Conservation (phyloP, 2,797 vertebrate genomes). For the Xenentodon cancila region DNA sequence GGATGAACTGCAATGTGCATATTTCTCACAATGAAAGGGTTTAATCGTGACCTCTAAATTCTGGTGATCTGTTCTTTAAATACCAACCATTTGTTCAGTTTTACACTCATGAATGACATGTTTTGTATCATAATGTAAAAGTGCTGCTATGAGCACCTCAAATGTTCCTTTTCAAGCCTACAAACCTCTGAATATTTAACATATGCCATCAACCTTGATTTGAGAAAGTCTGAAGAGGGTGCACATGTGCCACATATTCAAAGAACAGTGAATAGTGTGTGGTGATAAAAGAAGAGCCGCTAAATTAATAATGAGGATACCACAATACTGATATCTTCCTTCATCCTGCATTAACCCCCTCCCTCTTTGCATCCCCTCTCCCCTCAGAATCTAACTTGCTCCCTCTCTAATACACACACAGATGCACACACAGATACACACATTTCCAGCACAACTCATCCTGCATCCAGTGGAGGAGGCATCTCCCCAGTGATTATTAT, state of each 20-base stretch:
- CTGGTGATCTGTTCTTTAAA: not conserved
- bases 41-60: not conserved
- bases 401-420: slow-evolving; percentile 15
- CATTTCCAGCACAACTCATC: slow-evolving; percentile 8
- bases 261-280: slow-evolving; percentile 23
- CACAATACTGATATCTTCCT: slow-evolving; percentile 43
- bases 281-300: slow-evolving; percentile 24
- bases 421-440: not conserved
- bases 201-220: slow-evolving; percentile 3
- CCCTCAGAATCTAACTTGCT: not conserved
- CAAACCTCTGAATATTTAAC: slow-evolving; percentile 25
- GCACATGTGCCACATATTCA: slow-evolving; percentile 8
- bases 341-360: slow-evolving; percentile 19
- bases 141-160: not conserved
- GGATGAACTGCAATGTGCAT: slow-evolving; percentile 3
- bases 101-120: not conserved
- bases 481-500: slow-evolving; percentile 49
- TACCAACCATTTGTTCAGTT: not conserved
- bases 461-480: slow-evolving; percentile 35
- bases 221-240: slow-evolving; percentile 7
- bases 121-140: not conserved
- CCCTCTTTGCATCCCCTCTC: not conserved
- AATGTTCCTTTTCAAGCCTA: not conserved
- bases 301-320: slow-evolving; percentile 65
- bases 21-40: not conserved